Conservation (phyloP, 1,140 invertebrate species). For the Coelopa frigida region DNA sequence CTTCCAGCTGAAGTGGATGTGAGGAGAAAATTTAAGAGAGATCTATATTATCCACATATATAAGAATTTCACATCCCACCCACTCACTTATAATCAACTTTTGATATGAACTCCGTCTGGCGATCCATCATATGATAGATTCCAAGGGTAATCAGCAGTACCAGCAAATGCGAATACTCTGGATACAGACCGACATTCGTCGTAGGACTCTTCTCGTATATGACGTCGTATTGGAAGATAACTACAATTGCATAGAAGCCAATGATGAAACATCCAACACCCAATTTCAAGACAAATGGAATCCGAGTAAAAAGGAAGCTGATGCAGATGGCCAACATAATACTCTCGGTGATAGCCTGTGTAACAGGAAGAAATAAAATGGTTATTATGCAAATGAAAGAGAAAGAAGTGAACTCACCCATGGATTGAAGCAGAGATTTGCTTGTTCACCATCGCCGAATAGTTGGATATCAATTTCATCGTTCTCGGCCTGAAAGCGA, state of each 20-base stretch:
- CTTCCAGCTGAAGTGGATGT: constrained; percentile 65
- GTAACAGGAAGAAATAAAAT: not conserved
- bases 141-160: constrained; percentile 61
- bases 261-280: constrained; percentile 58
- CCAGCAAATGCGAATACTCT: constrained; percentile 61
- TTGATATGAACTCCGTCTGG: constrained; percentile 80
- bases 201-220: constrained; percentile 53
- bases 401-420: constrained; percentile 55
- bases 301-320: constrained; percentile 79
- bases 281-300: constrained; percentile 73
- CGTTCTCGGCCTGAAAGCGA: not conserved
- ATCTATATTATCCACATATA: not conserved
- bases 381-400: not conserved
- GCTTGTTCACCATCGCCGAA: not conserved
- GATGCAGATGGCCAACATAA: constrained; percentile 66
- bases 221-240: constrained; percentile 50
- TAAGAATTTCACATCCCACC: not conserved
- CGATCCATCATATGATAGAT: constrained; percentile 75
- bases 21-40: not conserved
- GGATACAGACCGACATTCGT: constrained; percentile 61
- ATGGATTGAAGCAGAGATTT: constrained; percentile 52
- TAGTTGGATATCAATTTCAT: not conserved
- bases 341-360: constrained; percentile 80
- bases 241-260: constrained; percentile 62
- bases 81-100: constrained; percentile 59